Base-by-base conservation (phyloP, 2,797 vertebrate species). In the Spatula versicolor region DNA sequence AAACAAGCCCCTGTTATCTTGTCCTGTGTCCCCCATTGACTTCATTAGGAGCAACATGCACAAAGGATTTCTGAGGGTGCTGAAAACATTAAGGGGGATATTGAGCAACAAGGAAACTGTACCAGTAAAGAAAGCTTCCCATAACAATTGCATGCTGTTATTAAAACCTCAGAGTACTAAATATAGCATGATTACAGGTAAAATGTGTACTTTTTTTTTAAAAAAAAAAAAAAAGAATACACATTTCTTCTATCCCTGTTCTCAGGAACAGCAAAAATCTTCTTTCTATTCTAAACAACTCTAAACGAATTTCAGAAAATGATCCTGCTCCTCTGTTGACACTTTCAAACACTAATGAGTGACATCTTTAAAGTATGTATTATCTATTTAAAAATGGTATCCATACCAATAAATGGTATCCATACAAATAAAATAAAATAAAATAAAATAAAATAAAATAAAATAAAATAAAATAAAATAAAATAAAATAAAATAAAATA, bases 1-100 rank as follows among this genome's bases (percentile, higher is more conserved):
- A 62, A 67, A 58, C 68, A 3, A 43, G 45, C 25, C 71, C 60
- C 86, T 1, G 2, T 71, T 58, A 72, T 9, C 31, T 39, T 59
- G 64, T 19, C 88, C 28, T 22, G 4, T 48, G 77, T 77, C 64
- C 87, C 77, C 59, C 74, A 48, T 0, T 55, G 85, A 64, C 77
- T 93, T 96, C 83, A 92, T 95, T 92, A 93, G 90, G 21, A 86
- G 80, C 11, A 2, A 9, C 1, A 33, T 16, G 64, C 82, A 81
- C 66, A 23, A 59, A 93, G 79, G 80, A 91, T 84, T 94, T 96
- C 95, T 91, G 80, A 79, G 46, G 14, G 67, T 88, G 63, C 77
- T 96, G 79, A 91, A 91, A 94, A 80, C 4, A 5, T 92, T 88
- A 92, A 72, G 84, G 0, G 5, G 39, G 33, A 16, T 79, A 79